Base-by-base conservation (phyloP, 2,888 invertebrate species). In the Rhingia campestris region DNA sequence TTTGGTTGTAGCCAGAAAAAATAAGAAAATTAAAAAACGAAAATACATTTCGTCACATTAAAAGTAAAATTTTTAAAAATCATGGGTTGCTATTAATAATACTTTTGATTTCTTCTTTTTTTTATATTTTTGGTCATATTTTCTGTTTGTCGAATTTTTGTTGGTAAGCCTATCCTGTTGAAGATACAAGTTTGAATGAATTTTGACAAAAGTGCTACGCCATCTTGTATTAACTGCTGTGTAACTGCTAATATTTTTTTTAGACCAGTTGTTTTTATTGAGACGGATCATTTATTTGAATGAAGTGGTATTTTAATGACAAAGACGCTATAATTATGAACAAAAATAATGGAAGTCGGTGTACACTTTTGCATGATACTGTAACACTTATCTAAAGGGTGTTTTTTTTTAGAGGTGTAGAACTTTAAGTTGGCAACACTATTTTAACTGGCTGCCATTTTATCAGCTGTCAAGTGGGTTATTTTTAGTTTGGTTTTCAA, bases 221-320 rank as follows among this genome's bases (percentile, higher is more conserved):
- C 82, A 82, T 67, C 33, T 76, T 53, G 22, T 49, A 49, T 80
- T 70, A 76, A 82, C 43, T 77, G 77, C 72, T 76, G 73, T 82
- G 77, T 73, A 53, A 37, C 63, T 77, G 82, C 82, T 77, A 41
- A 22, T 22, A 73, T 75, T 54, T 67, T 43, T 66, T 49, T 69
- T 70, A 72, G 63, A 77, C 45, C 30, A 45, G 43, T 81, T 72
- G n/a, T 51, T 51, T 70, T 53, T 64, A 45, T 35, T 67, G 12
- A 54, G 53, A 39, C 35, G 43, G 58, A 66, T 45, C 30, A 59
- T 53, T 35, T 41, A 39, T 45, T 39, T 77, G 47, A 39, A 56
- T 56, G 6, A 39, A 66, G 12, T 32, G 66, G 58, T 35, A 41
- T 33, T 66, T 72, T 41, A 10, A 10, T 47, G 12, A 73, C 53